Base-by-base conservation (phyloP, 2,113 vertebrate genomes). In the Canis aureus region DNA sequence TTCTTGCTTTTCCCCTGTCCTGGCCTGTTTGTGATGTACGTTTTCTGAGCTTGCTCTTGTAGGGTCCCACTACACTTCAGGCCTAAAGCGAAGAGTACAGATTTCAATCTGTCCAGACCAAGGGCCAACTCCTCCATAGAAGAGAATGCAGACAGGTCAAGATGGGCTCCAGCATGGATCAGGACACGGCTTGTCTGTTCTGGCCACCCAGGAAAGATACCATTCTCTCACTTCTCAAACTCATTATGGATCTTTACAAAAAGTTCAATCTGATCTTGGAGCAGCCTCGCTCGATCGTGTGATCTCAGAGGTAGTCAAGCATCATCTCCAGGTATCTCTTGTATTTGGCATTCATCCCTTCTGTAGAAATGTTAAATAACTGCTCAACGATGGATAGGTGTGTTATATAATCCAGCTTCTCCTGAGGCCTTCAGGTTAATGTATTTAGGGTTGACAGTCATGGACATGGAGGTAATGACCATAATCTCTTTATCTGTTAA, bases 111-210 rank as follows among this genome's bases (percentile, higher is more conserved):
- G 98, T 99, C 99, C 98, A 99, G 98, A 98, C 99, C 99, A 95
- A 99, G 96, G n/a, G 99, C 99, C 99, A 99, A 98, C 96, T 99
- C 99, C 99, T 99, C 99, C 99, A 99, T 99, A 6, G 99, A 99
- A 5, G 99, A 99, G 94, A 99, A 99, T 0, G 99, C 99, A 0
- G 99, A 99, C n/a, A 99, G 99, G 97, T 99, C 99, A 98, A 99
- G 98, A 98, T 99, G 99, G 98, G 99, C 99, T 96, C 99, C 99
- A 3, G 99, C 99, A 0, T 99, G 99, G 17, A 99, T 99, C 97
- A 99, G 97, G 9, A 99, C 99, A 27, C 99, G 99, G 94, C 99
- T 99, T 1, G 99, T 99, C 98, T 99, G 99, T 99, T 99, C 99
- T 96, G 99, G 99, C 99, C 99, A 99, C 91, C 99, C 99, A 0